Percentiles rank a stretch among this genome's conserved stretches.
phyloP scores from a whole-genome alignment of 2,888 invertebrate genomes.

The Melanostoma scalare region DNA sequence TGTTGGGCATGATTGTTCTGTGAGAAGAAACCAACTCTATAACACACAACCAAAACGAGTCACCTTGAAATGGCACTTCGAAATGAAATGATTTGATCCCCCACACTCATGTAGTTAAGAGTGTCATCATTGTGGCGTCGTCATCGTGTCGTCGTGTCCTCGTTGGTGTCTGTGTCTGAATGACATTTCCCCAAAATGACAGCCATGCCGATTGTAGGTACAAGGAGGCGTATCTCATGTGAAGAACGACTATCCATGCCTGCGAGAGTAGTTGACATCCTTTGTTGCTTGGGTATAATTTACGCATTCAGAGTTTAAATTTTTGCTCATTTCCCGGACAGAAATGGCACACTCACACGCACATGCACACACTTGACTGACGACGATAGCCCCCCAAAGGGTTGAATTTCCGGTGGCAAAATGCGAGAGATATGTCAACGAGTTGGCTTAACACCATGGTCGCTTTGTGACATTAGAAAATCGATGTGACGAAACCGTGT shows the following conservation, averaged over 20 bases:
- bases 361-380: too few species aligned
- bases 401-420: conserved; percentile 37
- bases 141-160: too few species aligned
- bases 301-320: conserved; percentile 1
- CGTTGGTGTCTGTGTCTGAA: conserved; percentile 1
- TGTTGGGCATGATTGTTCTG: conserved; percentile 24
- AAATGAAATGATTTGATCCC: conserved; percentile 3
- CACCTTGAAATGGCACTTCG: conserved; percentile 24
- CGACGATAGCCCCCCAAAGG: conserved; percentile 1
- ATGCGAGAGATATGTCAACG: conserved; percentile 27
- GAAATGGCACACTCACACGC: too few species aligned
- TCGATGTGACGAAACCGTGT: conserved; percentile 8
- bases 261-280: conserved; percentile 30
- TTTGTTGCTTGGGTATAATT: conserved; percentile 15
- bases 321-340: conserved; percentile 29
- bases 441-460: conserved; percentile 6
- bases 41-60: neutral
- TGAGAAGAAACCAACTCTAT: neutral
- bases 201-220: neutral
- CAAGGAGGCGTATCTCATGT: neutral
- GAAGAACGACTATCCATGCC: conserved; percentile 6
- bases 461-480: conserved; percentile 28
- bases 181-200: conserved; percentile 20
- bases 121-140: too few species aligned
- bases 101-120: too few species aligned